phyloP scores from a whole-genome alignment of 1,140 invertebrate genomes.

The Cryptotermes secundus region DNA sequence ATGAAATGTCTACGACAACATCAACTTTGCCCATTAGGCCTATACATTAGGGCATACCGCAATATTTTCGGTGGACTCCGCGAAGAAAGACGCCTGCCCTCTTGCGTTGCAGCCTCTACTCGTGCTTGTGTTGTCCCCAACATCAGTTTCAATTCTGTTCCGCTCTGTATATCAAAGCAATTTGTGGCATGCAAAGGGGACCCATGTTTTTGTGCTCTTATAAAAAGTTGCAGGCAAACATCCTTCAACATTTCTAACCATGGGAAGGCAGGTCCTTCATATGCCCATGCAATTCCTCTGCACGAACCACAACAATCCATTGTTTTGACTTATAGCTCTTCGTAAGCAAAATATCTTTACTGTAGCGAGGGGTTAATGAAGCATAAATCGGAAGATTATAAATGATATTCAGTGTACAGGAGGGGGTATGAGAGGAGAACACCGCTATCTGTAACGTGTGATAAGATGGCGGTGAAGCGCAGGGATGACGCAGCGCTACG shows the following conservation, averaged over 20 bases:
- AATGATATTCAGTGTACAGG: not conserved
- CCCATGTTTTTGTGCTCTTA: not conserved
- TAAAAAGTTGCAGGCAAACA: not conserved
- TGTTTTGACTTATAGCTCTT: not conserved
- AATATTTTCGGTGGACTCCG: no score
- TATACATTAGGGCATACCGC: no score
- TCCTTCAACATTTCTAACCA: not conserved
- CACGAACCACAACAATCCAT: not conserved
- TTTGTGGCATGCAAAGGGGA: not conserved
- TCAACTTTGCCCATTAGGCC: no score
- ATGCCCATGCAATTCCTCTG: not conserved
- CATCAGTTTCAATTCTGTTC: no score
- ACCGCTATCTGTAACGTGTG: no score
- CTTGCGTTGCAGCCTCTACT: no score
- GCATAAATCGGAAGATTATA: not conserved
- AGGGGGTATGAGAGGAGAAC: not conserved
- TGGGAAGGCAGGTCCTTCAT: not conserved
- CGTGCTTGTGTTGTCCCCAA: no score
- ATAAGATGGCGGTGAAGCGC: no score
- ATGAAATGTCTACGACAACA: no score
- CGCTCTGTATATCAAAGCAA: no score
- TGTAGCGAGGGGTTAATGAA: not conserved
- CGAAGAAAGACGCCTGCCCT: no score
- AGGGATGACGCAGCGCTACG: no score
- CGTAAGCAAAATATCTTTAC: not conserved